phyloP scores from a whole-genome alignment of 2,797 vertebrate genomes.

The Craterocephalus amniculus region DNA sequence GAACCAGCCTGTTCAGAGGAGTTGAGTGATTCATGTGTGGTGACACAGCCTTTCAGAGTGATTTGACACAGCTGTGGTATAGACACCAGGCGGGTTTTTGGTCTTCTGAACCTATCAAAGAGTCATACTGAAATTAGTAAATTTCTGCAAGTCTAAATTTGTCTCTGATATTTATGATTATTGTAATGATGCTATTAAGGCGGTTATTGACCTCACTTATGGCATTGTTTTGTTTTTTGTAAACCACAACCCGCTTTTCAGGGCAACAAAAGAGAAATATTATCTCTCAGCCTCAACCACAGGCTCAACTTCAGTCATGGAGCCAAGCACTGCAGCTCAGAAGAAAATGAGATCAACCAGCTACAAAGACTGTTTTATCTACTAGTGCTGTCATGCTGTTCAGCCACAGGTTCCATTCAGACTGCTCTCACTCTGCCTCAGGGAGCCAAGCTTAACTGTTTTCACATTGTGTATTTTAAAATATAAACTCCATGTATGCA shows the following conservation, averaged over 20 bases:
- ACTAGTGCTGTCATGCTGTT: slow-evolving; percentile 53
- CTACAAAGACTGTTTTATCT: slow-evolving; percentile 66
- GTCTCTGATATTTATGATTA: neutral
- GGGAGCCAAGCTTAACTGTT: slow-evolving; percentile 60
- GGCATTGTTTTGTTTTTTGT: neutral
- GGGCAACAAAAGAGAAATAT: slow-evolving; percentile 41
- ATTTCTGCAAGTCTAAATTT: neutral
- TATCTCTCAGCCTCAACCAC: slow-evolving; percentile 36
- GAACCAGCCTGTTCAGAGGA: slow-evolving; percentile 15
- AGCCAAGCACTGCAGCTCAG: slow-evolving; percentile 50
- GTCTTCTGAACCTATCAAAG: slow-evolving; percentile 25
- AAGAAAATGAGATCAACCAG: slow-evolving; percentile 62
- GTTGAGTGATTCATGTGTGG: slow-evolving; percentile 41
- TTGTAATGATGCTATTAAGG: slow-evolving; percentile 1
- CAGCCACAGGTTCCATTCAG: slow-evolving; percentile 57
- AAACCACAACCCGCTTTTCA: slow-evolving; percentile 19
- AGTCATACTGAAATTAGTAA: slow-evolving; percentile 5
- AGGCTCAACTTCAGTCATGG: slow-evolving; percentile 32
- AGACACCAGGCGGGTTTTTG: slow-evolving; percentile 6
- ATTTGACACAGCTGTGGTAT: slow-evolving; percentile 25
- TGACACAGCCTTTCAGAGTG: slow-evolving; percentile 31
- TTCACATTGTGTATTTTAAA: slow-evolving; percentile 50
- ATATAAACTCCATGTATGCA: slow-evolving; percentile 38
- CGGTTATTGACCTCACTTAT: slow-evolving; percentile 12
- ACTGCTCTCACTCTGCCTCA: slow-evolving; percentile 39